phyloP scores from a whole-genome alignment of 2,797 vertebrate species.

The Girardinus metallicus region DNA sequence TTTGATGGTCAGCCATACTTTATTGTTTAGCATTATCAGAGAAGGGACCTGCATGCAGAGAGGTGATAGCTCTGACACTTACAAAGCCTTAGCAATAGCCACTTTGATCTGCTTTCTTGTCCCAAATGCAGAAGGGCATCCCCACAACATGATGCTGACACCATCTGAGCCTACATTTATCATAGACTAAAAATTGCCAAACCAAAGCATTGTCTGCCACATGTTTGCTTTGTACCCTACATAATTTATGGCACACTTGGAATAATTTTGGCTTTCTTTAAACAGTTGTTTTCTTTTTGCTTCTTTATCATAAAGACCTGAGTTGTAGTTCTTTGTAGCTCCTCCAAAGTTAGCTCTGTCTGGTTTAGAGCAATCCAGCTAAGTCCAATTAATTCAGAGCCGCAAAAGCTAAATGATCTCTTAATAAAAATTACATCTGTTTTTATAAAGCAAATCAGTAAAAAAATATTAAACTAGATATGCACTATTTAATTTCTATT shows the following conservation, averaged over 20 bases:
- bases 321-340: neutral
- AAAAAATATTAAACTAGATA: too few species aligned
- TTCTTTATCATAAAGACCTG: neutral
- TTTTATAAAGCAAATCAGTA: neutral
- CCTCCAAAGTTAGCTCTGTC: neutral
- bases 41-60: conserved; percentile 1
- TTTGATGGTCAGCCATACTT: neutral
- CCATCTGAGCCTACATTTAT: neutral
- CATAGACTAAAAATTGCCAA: neutral
- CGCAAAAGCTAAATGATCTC: neutral
- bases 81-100: neutral
- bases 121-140: neutral
- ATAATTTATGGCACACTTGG: neutral
- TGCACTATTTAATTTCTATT: too few species aligned
- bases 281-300: neutral
- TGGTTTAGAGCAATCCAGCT: neutral
- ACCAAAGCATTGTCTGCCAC: neutral
- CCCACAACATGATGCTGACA: neutral
- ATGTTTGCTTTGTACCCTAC: neutral
- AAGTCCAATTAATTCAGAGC: neutral
- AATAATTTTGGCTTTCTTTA: neutral
- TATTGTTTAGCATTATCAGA: neutral
- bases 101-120: neutral
- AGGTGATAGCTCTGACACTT: neutral
- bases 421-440: neutral